Conservation (phyloP, 1,140 invertebrate genomes). For the Micrasema longulum region DNA sequence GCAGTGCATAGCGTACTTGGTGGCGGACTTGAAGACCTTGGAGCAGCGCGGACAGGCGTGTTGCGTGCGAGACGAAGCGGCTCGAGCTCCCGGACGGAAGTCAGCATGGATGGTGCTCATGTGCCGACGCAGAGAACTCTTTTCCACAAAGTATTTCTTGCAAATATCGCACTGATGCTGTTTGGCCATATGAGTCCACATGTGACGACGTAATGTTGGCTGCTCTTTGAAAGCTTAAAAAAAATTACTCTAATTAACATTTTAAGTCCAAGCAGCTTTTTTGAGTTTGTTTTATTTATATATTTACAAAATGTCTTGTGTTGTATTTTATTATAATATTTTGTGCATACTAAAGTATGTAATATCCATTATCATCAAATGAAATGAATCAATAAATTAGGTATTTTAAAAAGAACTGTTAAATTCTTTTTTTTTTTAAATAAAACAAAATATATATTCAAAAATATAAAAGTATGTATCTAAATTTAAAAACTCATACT, state of each 20-base stretch:
- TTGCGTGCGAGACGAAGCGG: constrained; percentile 34
- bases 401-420: no score
- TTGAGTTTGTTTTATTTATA: no score
- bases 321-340: no score
- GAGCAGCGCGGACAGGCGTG: constrained; percentile 59
- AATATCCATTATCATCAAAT: no score
- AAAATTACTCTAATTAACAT: constrained; percentile 13
- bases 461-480: no score
- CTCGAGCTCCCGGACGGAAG: constrained; percentile 43
- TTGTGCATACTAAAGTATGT: no score
- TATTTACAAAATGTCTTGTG: no score
- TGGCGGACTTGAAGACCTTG: constrained; percentile 59
- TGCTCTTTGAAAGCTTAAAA: constrained; percentile 52
- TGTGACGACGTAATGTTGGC: constrained; percentile 48
- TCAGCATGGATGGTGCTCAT: constrained; percentile 52
- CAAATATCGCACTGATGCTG: constrained; percentile 53
- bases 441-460: no score
- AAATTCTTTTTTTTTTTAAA: no score
- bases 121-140: constrained; percentile 49
- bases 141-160: constrained; percentile 51
- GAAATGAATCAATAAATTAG: no score
- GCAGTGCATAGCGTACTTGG: constrained; percentile 61
- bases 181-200: constrained; percentile 53
- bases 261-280: no score
- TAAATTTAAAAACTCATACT: no score